These are phyloP conservation scores for Onychostoma macrolepis DNA, from an alignment of 2,113 vertebrate genomes.

Conservation along the genomic window DNA sequence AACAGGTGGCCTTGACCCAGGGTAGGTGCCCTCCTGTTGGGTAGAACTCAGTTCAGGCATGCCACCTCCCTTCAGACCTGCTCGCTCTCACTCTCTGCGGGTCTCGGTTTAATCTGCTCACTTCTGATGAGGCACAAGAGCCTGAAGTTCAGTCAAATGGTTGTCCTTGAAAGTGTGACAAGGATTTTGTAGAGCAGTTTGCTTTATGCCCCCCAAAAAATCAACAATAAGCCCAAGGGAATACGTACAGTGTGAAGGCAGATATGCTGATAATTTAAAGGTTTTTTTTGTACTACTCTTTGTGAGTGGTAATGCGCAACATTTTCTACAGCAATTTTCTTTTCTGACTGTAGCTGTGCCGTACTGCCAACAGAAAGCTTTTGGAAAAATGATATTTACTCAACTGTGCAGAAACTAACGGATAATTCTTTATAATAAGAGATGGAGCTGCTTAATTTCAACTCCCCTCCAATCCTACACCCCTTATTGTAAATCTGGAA, in stretches of 20 bases:
- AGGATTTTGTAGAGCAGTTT: neutral
- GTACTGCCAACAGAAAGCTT: constrained; percentile 31
- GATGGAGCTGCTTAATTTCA: constrained; percentile 50
- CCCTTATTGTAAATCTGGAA: constrained; percentile 49
- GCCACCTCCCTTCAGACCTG: constrained; percentile 18
- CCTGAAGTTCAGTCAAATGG: neutral
- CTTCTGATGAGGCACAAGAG: neutral
- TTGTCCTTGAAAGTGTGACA: constrained; percentile 23
- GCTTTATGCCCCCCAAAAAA: neutral
- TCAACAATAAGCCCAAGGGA: neutral
- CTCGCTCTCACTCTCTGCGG: neutral
- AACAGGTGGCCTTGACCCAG: constrained; percentile 69
- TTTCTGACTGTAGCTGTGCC: neutral
- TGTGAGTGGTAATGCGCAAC: constrained; percentile 14
- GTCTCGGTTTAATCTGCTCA: neutral
- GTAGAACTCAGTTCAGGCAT: constrained; percentile 61
- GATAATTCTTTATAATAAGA: constrained; percentile 26
- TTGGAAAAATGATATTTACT: constrained; percentile 38
- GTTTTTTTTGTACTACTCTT: constrained; percentile 24
- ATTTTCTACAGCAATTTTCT: neutral
- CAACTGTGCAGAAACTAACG: constrained; percentile 41
- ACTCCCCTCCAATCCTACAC: constrained; percentile 29
- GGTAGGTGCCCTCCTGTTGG: constrained; percentile 58
- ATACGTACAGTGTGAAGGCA: neutral
- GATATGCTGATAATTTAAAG: constrained; percentile 3